A percentile compares a stretch with the other conserved stretches of the same genome.
Conservation (phyloP, 2,888 invertebrate genomes). For the Disparrhopalites patrizii region DNA sequence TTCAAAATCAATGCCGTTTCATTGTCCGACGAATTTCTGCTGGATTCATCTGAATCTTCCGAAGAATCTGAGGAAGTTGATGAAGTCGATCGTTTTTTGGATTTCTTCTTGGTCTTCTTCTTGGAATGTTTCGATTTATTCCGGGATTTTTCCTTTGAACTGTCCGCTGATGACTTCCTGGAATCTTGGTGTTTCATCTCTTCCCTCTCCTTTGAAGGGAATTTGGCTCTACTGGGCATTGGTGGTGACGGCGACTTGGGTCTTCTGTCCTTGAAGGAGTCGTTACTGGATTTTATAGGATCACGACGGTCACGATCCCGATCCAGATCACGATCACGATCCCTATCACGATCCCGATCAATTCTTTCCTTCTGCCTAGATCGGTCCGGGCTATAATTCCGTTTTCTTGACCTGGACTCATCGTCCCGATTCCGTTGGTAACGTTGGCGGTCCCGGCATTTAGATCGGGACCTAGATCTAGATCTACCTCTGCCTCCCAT, state of each 20-base stretch:
- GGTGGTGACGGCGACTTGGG: too few species aligned
- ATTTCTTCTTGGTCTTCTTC: conserved; percentile 25
- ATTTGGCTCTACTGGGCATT: too few species aligned
- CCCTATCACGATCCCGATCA: neutral
- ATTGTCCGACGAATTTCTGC: conserved; percentile 48
- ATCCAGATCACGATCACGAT: neutral
- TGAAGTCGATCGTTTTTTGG: neutral
- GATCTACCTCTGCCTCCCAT: neutral
- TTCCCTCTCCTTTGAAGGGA: neutral
- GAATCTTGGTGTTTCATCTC: neutral
- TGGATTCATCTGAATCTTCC: conserved; percentile 53
- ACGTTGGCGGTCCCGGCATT: neutral
- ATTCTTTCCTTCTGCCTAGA: neutral
- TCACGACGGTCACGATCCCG: neutral
- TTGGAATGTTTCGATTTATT: conserved; percentile 15
- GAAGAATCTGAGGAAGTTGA: conserved; percentile 28
- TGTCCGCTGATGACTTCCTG: neutral
- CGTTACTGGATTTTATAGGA: too few species aligned
- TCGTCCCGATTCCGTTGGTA: neutral
- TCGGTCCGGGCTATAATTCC: neutral
- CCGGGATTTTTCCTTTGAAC: neutral
- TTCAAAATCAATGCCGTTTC: conserved; percentile 66
- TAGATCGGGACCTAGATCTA: neutral
- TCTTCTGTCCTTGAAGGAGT: too few species aligned
- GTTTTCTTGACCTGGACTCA: neutral